phyloP scores from a whole-genome alignment of 2,888 invertebrate genomes.

The Trachelus stipa region DNA sequence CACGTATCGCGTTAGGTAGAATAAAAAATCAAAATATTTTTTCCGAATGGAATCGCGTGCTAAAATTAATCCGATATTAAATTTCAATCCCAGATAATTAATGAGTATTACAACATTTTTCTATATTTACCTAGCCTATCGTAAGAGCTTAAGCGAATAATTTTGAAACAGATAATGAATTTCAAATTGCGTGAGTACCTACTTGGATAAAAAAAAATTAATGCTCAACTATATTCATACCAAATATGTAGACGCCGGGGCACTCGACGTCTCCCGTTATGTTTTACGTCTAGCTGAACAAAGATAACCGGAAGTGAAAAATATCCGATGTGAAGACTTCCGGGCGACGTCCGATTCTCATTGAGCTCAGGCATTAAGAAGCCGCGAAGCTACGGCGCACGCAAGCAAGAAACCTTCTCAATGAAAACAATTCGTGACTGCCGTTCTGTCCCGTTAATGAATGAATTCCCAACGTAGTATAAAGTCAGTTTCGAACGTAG shows the following conservation, averaged over 20 bases:
- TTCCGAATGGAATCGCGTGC: no score
- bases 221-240: slow-evolving; percentile 27
- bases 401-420: slow-evolving; percentile 55
- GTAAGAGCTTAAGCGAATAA: no score
- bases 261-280: not conserved
- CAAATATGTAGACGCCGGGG: not conserved
- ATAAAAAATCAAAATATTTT: no score
- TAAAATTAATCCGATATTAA: no score
- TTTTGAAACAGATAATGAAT: no score
- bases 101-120: no score
- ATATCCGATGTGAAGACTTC: not conserved
- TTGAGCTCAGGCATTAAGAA: not conserved
- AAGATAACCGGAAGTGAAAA: not conserved
- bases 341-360: not conserved
- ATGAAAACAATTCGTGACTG: slow-evolving; percentile 62
- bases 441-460: slow-evolving; percentile 57
- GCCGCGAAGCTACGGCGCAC: slow-evolving; percentile 30
- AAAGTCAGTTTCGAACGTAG: slow-evolving; percentile 49
- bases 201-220: no score
- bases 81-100: no score
- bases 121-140: no score
- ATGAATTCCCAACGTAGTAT: slow-evolving; percentile 52
- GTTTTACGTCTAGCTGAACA: not conserved
- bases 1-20: no score
- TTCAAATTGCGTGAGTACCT: no score